Base-by-base conservation (phyloP, 2,888 invertebrate genomes). In the Pomacea canaliculata region DNA sequence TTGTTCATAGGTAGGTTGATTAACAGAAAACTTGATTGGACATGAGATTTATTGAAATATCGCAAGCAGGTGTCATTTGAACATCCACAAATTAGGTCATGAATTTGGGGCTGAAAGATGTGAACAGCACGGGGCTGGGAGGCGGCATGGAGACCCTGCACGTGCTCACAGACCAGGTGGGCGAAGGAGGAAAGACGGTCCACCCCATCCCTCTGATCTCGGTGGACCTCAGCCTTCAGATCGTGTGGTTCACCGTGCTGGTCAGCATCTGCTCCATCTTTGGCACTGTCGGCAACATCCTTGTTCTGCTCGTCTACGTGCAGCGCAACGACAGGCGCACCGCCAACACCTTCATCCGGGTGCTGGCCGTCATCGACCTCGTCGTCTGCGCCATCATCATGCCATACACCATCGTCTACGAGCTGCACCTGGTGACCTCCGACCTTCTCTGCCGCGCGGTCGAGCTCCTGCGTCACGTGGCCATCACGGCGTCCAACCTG, bases 311-410 rank as follows among this genome's bases (percentile, higher is more conserved):
- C 27, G 84, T 86, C 16, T 86, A 84, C 73, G 80, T 80, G 70
- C 76, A 81, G 46, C 81, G 69, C 23, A 68, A 81, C 19, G 84
- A 85, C 23, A 81, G 78, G 63, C 78, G 82, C 63, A 79, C 82
- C 18, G 80, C 82, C n/a, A 85, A 83, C 72, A 86, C 85, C 3
- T 87, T 87, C 77, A 87, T 87, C 71, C 82, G 83, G 71, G 79
- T 82, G 27, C 77, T 86, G 27, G 83, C 86, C 2, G 73, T 86
- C 27, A 74, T 86, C 51, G 87, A 87, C 74, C 71, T 86, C 10
- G 66, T 82, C 27, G 85, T 85, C 1, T 86, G 86, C 71, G 72
- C 78, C 7, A 59, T 83, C 23, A 78, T 86, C 12, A 85, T 87
- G 82, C 86, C 86, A 13, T 86, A 86, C 76, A 82, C 83, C 0